Evolutionary conservation across 2,113 vertebrate genomes (phyloP), one percentile per base, ranked within the genome.

Genomic region (Pituophis catenifer): DNA sequence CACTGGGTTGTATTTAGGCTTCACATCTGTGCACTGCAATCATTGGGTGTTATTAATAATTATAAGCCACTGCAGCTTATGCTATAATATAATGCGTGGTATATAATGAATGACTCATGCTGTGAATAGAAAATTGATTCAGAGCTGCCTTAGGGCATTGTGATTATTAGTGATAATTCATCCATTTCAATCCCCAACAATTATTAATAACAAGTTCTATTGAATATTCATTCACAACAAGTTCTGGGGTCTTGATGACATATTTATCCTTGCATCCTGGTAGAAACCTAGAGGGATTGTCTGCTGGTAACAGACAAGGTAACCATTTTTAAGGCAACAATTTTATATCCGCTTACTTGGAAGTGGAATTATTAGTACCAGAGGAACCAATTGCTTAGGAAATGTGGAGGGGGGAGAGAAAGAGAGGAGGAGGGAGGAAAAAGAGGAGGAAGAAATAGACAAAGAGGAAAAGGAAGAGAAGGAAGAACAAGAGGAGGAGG

Each of bases 91-190:
- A 70, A 92, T 92, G 91, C 52, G 89, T 58, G 44, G 88, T 75
- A 38, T 92, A 70, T 92, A 92, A 92, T 89, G 53, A 89, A 57
- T 89, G 53, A n/a, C 33, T 44, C 92, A 57, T 81, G 92, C 88
- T 92, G 62, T 85, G 92, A 92, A 89, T 92, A 29, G 88, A 58
- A 57, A 89, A 89, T 89, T 75, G 65, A 92, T 89, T 92, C 26
- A 6, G 26, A 57, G 38, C 62, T 81, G 92, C 88, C 53, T 85
- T 57, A 6, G 53, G 53, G 26, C 92, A 89, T 58, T 89, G 65
- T 23, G 65, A 58, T 92, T 81, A 89, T 92, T 89, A 89, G 50
- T 9, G 33, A 92, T 58, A 92, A 92, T 89, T 92, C 62, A 58
- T 89, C 92, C 62, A n/a, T 92, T 75, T 89, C 55, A 48, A 44